phyloP scores from a whole-genome alignment of 1,140 invertebrate species.

The Diachasma alloeum region DNA sequence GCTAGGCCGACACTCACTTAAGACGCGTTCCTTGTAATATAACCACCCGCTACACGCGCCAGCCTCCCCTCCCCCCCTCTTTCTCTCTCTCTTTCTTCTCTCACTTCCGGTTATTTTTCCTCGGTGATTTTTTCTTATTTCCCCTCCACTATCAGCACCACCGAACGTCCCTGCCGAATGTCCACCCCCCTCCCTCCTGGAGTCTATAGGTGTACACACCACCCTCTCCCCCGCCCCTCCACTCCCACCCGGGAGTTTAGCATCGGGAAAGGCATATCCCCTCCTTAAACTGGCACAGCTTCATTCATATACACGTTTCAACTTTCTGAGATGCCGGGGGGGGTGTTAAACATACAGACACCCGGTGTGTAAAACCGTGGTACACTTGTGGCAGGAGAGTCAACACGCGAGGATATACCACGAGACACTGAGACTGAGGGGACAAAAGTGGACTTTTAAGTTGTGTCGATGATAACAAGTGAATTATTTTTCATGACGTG shows the following conservation, averaged over 20 bases:
- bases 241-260: background rate
- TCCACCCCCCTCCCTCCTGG: background rate
- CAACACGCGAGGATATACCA: constrained; percentile 1
- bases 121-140: background rate
- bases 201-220: constrained; percentile 32
- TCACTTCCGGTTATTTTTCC: background rate
- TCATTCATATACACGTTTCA: constrained; percentile 3
- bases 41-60: constrained; percentile 48
- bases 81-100: background rate
- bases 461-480: too few species aligned
- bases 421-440: too few species aligned
- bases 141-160: background rate
- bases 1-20: constrained; percentile 61
- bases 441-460: too few species aligned
- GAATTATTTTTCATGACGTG: too few species aligned
- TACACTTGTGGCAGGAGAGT: constrained; percentile 21
- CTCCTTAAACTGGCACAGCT: background rate
- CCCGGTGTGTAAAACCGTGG: background rate
- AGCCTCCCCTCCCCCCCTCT: constrained; percentile 23
- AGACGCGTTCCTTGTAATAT: constrained; percentile 62
- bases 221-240: constrained; percentile 10
- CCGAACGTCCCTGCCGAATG: background rate
- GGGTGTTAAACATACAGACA: background rate
- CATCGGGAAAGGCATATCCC: background rate
- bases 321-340: constrained; percentile 2